These are phyloP conservation scores for Gymnothorax reevesii DNA, from an alignment of 2,797 vertebrate genomes.

Conservation along the genomic window DNA sequence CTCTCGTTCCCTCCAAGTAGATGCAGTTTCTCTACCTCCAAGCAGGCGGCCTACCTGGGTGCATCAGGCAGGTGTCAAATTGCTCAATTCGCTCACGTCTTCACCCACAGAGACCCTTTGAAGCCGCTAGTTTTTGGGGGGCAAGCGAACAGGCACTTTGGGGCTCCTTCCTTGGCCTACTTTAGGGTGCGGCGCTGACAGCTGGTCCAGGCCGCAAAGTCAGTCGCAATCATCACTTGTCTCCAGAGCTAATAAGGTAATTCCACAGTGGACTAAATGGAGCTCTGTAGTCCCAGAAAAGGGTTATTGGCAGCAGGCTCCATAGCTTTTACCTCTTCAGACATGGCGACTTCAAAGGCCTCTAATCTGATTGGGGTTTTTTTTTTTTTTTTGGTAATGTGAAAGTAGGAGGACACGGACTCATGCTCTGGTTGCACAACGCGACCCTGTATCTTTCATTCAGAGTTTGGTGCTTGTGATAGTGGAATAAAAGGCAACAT, in stretches of 20 bases:
- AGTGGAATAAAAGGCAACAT: not conserved
- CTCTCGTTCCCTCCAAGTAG: not conserved
- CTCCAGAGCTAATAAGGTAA: slow-evolving; percentile 66
- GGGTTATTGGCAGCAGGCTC: slow-evolving; percentile 48
- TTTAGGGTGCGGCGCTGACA: slow-evolving; percentile 52
- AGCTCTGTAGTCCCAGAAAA: slow-evolving; percentile 48
- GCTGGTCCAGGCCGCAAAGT: slow-evolving; percentile 44
- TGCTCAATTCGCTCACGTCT: slow-evolving; percentile 68
- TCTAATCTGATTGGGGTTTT: slow-evolving; percentile 51
- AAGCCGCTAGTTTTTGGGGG: slow-evolving; percentile 48
- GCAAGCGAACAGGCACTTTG: slow-evolving; percentile 38
- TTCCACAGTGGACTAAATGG: slow-evolving; percentile 52
- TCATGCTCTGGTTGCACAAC: slow-evolving; percentile 24
- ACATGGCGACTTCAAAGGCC: slow-evolving; percentile 51
- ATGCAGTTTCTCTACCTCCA: not conserved
- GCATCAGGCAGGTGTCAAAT: slow-evolving; percentile 67
- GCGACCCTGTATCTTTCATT: slow-evolving; percentile 21
- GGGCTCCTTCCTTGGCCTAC: slow-evolving; percentile 39
- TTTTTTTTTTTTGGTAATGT: slow-evolving; percentile 38
- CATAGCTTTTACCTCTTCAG: slow-evolving; percentile 39
- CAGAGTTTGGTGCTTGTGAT: not conserved
- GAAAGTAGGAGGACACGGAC: slow-evolving; percentile 35
- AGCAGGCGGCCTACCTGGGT: slow-evolving; percentile 42
- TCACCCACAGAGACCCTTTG: slow-evolving; percentile 65
- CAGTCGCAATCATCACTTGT: slow-evolving; percentile 61